Evolutionary conservation across 2,797 vertebrate genomes (phyloP).

Genomic region (Amblyraja radiata): DNA sequence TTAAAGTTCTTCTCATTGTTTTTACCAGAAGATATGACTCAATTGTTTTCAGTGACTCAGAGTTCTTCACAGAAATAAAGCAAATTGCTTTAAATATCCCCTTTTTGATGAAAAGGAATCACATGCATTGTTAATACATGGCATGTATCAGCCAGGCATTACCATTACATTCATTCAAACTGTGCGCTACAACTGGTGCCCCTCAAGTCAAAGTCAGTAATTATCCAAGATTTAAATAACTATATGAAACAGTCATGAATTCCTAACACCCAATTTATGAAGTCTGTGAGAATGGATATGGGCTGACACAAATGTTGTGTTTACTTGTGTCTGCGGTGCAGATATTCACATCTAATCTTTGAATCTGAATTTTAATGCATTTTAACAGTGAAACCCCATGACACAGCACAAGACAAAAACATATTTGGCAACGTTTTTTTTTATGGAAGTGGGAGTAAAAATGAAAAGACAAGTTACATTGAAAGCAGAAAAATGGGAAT

Average conservation of each 20-base stretch:
- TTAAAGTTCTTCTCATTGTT: neutral
- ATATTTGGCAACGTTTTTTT: no score
- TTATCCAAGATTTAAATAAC: neutral
- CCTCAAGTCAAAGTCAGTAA: neutral
- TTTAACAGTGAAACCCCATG: no score
- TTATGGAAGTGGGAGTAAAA: neutral
- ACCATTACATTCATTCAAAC: neutral
- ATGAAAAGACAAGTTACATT: neutral
- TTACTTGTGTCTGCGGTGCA: neutral
- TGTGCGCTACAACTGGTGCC: neutral
- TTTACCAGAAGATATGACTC: neutral
- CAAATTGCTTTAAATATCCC: constrained; percentile 12
- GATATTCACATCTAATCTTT: neutral
- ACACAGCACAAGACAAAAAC: no score
- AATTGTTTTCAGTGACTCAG: neutral
- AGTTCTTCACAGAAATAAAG: neutral
- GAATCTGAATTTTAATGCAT: neutral
- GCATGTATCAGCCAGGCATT: neutral
- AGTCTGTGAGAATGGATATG: neutral
- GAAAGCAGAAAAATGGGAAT: neutral
- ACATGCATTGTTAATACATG: neutral
- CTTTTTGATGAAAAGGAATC: neutral
- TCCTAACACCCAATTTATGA: neutral
- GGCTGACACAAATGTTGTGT: neutral
- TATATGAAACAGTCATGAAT: neutral